Percentiles rank a stretch among this genome's conserved stretches.
These are phyloP conservation scores for Urocynchramus pylzowi DNA, from an alignment of 2,113 vertebrate species.

Conservation along the genomic window DNA sequence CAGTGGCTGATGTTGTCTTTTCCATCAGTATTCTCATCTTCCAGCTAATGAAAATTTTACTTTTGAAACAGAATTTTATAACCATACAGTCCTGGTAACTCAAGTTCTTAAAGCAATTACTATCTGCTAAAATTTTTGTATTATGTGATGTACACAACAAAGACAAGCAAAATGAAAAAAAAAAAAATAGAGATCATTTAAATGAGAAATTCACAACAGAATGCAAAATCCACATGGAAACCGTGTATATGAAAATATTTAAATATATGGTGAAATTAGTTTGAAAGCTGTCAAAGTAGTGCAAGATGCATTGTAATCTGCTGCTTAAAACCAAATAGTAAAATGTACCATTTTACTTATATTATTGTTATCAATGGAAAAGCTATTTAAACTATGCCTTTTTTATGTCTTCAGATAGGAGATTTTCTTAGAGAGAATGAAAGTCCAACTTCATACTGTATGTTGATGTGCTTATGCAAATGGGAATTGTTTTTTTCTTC, in stretches of 20 bases:
- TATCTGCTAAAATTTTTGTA: neutral
- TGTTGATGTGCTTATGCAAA: neutral
- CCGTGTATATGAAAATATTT: neutral
- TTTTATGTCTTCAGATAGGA: neutral
- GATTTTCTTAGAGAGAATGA: neutral
- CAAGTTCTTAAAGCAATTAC: neutral
- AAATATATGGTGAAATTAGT: neutral
- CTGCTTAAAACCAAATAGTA: neutral
- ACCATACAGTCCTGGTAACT: neutral
- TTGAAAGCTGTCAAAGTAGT: neutral
- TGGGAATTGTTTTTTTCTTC: neutral
- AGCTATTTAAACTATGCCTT: neutral
- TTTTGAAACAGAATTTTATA: neutral
- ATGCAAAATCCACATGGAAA: neutral
- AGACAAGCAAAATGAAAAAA: neutral
- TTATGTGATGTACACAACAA: neutral
- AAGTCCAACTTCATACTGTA: neutral
- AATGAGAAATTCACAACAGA: neutral
- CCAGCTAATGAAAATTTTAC: neutral
- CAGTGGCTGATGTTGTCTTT: neutral
- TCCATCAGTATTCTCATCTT: neutral
- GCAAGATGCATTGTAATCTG: neutral
- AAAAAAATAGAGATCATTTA: neutral
- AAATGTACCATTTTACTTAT: neutral
- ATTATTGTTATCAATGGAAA: neutral